Percentiles rank a stretch among this genome's conserved stretches.
These are phyloP conservation scores for Hypolimnas misippus DNA, from an alignment of 2,888 invertebrate genomes.

Conservation along the genomic window DNA sequence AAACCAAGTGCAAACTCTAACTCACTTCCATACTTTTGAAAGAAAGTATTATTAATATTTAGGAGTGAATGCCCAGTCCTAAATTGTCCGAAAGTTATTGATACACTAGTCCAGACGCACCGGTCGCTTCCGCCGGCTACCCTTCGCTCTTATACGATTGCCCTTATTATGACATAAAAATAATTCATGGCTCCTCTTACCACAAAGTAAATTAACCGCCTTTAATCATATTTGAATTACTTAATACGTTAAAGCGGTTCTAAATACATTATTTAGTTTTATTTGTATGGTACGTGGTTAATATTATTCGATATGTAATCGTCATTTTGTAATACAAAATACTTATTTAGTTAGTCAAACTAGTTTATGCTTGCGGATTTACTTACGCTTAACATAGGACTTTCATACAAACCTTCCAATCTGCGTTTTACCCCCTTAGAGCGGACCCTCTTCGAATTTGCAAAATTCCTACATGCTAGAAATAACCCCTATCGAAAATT, in stretches of 20 bases:
- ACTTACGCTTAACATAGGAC: too few species aligned
- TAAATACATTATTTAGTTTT: background rate
- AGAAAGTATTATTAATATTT: too few species aligned
- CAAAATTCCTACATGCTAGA: too few species aligned
- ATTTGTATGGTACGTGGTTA: background rate
- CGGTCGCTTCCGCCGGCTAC: constrained; percentile 48
- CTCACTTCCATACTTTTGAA: too few species aligned
- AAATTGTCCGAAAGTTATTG: constrained; percentile 32
- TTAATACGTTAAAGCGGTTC: constrained; percentile 36
- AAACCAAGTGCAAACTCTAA: too few species aligned
- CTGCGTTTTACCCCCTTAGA: too few species aligned
- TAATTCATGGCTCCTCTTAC: constrained; percentile 59
- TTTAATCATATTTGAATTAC: constrained; percentile 54
- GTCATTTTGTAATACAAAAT: background rate
- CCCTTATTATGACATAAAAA: constrained; percentile 70
- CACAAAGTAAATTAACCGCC: constrained; percentile 57
- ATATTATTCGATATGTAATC: background rate
- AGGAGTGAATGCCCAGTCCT: constrained; percentile 12
- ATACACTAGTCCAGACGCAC: constrained; percentile 40
- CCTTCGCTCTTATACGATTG: constrained; percentile 52
- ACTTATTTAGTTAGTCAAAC: too few species aligned
- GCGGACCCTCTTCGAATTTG: too few species aligned
- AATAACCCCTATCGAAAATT: too few species aligned
- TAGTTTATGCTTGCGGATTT: too few species aligned
- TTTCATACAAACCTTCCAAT: too few species aligned